phyloP scores from a whole-genome alignment of 2,797 vertebrate genomes.

The Sebastes jordani region DNA sequence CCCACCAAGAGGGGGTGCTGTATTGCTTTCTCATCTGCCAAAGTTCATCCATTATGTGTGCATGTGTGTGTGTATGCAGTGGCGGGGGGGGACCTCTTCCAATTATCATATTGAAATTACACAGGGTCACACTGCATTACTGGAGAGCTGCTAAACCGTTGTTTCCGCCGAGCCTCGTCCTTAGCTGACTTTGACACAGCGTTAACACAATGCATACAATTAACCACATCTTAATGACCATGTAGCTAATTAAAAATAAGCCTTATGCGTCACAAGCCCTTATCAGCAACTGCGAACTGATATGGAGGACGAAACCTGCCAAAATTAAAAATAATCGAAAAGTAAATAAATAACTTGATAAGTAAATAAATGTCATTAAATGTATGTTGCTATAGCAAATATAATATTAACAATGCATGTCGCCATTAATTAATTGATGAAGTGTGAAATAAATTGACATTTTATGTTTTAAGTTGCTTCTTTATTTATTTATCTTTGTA shows the following conservation, averaged over 20 bases:
- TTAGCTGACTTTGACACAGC: conserved; percentile 71
- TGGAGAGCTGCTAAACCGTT: conserved; percentile 38
- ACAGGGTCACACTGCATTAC: conserved; percentile 69
- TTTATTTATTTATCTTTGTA: too few relatives aligned
- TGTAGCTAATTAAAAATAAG: conserved; percentile 73
- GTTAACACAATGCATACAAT: conserved; percentile 72
- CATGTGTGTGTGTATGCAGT: not conserved
- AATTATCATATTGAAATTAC: conserved; percentile 74
- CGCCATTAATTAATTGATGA: too few relatives aligned
- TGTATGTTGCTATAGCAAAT: too few relatives aligned
- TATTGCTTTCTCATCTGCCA: conserved; percentile 59
- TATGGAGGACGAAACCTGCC: too few relatives aligned
- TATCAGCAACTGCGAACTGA: conserved; percentile 35
- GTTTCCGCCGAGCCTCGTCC: conserved; percentile 56
- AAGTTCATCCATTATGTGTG: conserved; percentile 12
- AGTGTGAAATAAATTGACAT: too few relatives aligned
- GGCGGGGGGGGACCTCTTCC: conserved; percentile 37
- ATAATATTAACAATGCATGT: too few relatives aligned
- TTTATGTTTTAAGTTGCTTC: too few relatives aligned
- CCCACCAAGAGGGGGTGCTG: conserved; percentile 78
- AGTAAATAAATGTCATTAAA: too few relatives aligned
- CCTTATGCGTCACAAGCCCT: conserved; percentile 47
- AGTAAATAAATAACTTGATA: too few relatives aligned
- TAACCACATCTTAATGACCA: conserved; percentile 75
- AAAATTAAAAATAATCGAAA: too few relatives aligned